phyloP scores from a whole-genome alignment of 2,113 vertebrate species.

The Dipodomys ordii region DNA sequence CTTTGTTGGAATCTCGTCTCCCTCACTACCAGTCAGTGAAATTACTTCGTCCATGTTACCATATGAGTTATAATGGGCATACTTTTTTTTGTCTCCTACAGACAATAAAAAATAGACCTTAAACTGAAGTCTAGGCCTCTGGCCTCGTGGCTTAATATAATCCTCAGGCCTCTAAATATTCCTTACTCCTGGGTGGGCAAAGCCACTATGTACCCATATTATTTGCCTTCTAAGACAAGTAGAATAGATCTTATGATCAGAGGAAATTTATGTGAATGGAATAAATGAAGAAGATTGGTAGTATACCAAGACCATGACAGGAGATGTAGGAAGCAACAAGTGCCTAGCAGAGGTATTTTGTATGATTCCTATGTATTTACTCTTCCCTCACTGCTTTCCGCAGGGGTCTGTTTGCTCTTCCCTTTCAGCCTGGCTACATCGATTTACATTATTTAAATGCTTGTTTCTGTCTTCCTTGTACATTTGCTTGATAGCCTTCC shows the following conservation, averaged over 20 bases:
- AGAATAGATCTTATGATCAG: not conserved
- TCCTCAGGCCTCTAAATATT: not conserved
- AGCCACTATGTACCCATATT: conserved; percentile 13
- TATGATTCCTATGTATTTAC: conserved; percentile 1
- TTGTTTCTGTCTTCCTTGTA: conserved; percentile 67
- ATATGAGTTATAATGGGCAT: not conserved
- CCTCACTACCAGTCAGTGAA: not conserved
- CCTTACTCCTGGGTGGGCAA: not conserved
- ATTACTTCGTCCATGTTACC: not conserved
- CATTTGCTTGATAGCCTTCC: conserved; percentile 68
- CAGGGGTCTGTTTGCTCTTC: conserved; percentile 51
- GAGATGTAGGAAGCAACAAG: not conserved
- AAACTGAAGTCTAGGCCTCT: not conserved
- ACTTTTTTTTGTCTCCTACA: not conserved
- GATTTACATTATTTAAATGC: conserved; percentile 70
- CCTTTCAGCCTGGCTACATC: conserved; percentile 35
- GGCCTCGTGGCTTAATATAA: not conserved
- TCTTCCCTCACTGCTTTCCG: not conserved
- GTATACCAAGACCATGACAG: not conserved
- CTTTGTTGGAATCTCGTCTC: not conserved
- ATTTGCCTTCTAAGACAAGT: conserved; percentile 3
- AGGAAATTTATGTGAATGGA: not conserved
- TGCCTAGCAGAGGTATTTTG: conserved; percentile 8
- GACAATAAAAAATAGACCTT: not conserved
- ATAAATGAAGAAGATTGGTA: not conserved